These are phyloP conservation scores for Thalassophryne amazonica DNA, from an alignment of 2,797 vertebrate genomes.

Conservation along the genomic window DNA sequence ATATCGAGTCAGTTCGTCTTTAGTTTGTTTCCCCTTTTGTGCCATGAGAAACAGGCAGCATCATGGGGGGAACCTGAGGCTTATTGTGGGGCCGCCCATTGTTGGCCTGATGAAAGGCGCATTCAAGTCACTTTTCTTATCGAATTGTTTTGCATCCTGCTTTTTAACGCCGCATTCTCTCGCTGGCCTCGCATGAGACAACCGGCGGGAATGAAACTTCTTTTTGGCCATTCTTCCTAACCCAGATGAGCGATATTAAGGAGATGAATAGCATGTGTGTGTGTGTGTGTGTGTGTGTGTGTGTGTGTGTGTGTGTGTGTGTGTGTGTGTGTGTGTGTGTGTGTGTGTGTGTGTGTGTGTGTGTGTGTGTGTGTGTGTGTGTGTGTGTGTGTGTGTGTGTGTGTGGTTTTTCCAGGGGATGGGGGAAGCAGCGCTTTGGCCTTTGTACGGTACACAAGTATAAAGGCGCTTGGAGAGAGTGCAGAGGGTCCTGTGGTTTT, in stretches of 20 bases:
- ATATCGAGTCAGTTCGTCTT: constrained; percentile 47
- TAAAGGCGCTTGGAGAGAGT: constrained; percentile 66
- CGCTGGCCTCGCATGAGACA: constrained; percentile 67
- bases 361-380: constrained; percentile 13
- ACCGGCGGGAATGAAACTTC: constrained; percentile 77
- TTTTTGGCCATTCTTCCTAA: constrained; percentile 63
- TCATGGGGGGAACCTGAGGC: constrained; percentile 74
- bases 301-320: constrained; percentile 10
- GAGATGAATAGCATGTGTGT: constrained; percentile 68
- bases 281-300: constrained; percentile 19
- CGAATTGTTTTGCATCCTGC: constrained; percentile 79
- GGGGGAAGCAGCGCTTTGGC: constrained; percentile 50
- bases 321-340: not conserved
- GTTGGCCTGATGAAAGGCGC: constrained; percentile 76
- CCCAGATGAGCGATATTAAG: constrained; percentile 76
- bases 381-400: not conserved
- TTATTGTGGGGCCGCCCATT: constrained; percentile 71
- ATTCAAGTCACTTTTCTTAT: constrained; percentile 83
- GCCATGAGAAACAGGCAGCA: constrained; percentile 67
- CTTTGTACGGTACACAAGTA: constrained; percentile 66
- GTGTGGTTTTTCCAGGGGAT: not conserved
- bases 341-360: constrained; percentile 2
- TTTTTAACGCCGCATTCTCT: constrained; percentile 75
- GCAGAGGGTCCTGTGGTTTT: constrained; percentile 66
- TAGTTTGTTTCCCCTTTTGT: constrained; percentile 27